These are phyloP conservation scores for Cybosia mesomella DNA, from an alignment of 2,888 invertebrate species.

Conservation along the genomic window DNA sequence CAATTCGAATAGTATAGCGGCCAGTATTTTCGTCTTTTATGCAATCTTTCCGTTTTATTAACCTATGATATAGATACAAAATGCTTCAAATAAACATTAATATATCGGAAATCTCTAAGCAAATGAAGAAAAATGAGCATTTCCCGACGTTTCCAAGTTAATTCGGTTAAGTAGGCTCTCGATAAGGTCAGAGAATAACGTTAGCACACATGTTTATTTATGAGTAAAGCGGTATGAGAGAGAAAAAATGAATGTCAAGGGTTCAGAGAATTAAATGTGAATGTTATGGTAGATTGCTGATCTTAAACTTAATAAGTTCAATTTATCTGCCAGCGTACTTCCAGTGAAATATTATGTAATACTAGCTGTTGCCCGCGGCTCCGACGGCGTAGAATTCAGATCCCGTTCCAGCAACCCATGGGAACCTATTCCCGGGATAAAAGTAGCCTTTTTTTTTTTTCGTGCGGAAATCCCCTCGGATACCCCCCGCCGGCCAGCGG, in stretches of 20 bases:
- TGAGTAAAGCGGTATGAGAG: slow-evolving; percentile 35
- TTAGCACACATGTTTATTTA: slow-evolving; percentile 68
- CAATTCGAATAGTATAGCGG: background rate
- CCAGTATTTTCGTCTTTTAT: no score
- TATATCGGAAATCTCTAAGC: background rate
- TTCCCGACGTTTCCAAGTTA: slow-evolving; percentile 19
- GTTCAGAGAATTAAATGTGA: slow-evolving; percentile 12
- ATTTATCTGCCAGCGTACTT: background rate
- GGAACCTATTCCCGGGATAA: no score
- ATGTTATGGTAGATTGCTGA: background rate
- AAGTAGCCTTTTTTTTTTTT: no score
- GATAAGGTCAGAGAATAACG: slow-evolving; percentile 24
- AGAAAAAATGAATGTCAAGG: background rate
- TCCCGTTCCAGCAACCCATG: no score
- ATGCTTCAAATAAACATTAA: background rate
- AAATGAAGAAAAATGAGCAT: slow-evolving; percentile 22
- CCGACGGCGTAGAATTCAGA: no score
- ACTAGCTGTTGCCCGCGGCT: no score
- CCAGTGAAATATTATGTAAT: no score
- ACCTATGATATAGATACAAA: background rate
- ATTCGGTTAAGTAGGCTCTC: slow-evolving; percentile 31
- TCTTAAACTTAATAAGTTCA: background rate
- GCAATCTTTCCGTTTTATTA: no score
- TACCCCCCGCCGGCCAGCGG: no score
- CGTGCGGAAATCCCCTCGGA: no score